Conservation (phyloP, 2,888 invertebrate genomes). For the Lepeophtheirus nordmannii region DNA sequence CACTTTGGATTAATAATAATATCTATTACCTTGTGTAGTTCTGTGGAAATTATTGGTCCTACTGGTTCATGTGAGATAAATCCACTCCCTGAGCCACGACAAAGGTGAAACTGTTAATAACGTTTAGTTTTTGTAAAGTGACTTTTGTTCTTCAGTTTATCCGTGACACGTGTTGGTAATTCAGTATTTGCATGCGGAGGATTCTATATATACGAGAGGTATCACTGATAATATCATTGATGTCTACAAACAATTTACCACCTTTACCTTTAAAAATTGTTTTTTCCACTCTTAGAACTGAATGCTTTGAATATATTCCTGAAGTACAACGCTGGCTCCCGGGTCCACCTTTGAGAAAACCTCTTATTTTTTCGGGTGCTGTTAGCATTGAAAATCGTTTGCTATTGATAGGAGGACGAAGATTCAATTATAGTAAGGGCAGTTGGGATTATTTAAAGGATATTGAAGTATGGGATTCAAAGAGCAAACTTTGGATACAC, state of each 20-base stretch:
- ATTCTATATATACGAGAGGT: neutral
- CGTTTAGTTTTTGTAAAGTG: too few species aligned
- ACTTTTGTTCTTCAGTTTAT: neutral
- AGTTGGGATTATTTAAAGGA: neutral
- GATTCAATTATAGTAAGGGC: neutral
- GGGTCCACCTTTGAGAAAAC: neutral
- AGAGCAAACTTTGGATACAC: neutral
- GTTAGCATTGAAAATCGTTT: neutral
- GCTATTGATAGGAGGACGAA: neutral
- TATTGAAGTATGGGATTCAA: neutral
- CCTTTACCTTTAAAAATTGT: neutral
- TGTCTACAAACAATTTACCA: neutral
- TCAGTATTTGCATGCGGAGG: constrained; percentile 8
- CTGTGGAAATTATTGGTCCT: constrained; percentile 1
- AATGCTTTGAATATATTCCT: constrained; percentile 7
- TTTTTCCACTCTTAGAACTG: neutral
- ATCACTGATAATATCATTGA: neutral
- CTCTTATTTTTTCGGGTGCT: constrained; percentile 1
- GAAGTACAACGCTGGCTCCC: neutral
- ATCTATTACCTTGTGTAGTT: neutral
- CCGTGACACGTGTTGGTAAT: neutral
- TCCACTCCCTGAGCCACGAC: neutral
- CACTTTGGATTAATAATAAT: too few species aligned
- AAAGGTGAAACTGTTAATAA: too few species aligned
- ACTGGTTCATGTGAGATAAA: neutral